These are phyloP conservation scores for Eristalis tenax DNA, from an alignment of 2,888 invertebrate genomes.

Conservation along the genomic window DNA sequence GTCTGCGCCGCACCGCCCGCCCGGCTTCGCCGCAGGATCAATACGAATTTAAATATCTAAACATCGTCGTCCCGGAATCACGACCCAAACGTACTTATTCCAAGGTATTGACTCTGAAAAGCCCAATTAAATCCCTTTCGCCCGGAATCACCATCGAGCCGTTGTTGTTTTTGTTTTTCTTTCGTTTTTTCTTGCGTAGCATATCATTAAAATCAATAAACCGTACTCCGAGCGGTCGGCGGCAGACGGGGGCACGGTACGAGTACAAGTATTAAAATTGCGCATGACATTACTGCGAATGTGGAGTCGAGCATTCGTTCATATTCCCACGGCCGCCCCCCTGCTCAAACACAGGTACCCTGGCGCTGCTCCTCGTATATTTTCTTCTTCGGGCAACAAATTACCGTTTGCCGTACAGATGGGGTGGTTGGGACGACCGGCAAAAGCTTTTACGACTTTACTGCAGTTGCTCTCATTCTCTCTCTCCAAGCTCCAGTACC, in stretches of 20 bases:
- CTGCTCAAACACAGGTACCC: background rate
- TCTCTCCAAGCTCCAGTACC: background rate
- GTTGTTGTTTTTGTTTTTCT: conserved; percentile 37
- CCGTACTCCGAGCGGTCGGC: conserved; percentile 15
- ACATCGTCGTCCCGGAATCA: conserved; percentile 62
- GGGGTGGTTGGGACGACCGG: background rate
- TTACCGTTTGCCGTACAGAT: conserved; percentile 19
- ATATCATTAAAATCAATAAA: conserved; percentile 71
- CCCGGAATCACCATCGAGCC: conserved; percentile 60
- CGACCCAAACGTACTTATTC: conserved; percentile 68
- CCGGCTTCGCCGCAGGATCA: conserved; percentile 48
- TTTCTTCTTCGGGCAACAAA: conserved; percentile 45
- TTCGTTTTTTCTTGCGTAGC: conserved; percentile 34
- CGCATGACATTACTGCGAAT: conserved; percentile 62
- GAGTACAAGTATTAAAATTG: conserved; percentile 42
- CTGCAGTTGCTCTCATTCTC: conserved; percentile 35
- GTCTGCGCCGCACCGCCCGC: conserved; percentile 4
- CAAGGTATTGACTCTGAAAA: conserved; percentile 69
- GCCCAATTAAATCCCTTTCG: conserved; percentile 67
- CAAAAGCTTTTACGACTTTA: conserved; percentile 57
- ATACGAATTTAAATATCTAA: conserved; percentile 68
- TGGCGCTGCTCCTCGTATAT: background rate
- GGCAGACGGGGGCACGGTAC: background rate
- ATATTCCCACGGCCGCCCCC: conserved; percentile 52
- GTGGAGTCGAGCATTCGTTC: conserved; percentile 55